Base-by-base conservation (phyloP, 1,140 invertebrate genomes). In the Neuroterus valhalla region DNA sequence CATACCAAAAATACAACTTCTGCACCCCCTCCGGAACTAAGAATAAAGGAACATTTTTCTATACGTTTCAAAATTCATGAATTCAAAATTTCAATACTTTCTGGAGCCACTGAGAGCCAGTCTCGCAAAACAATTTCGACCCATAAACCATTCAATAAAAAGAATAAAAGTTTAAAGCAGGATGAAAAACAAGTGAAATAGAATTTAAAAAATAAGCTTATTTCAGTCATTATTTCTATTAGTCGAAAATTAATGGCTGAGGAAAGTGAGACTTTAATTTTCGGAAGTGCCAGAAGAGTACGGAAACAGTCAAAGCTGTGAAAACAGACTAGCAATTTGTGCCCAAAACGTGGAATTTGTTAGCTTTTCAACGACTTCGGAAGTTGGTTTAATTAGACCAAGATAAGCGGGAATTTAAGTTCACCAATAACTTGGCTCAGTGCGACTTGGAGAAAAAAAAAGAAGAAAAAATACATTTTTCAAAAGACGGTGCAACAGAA, bases 241-340 rank as follows among this genome's bases (percentile, higher is more conserved):
- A 31, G 55, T 31, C 26, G 4, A 62, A 38, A 62, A 26, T 62
- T 55, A 11, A 12, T 62, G 55, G 55, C 0, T 8, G 55, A 62
- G 55, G 26, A 62, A 62, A 62, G 15, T 26, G 55, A 6, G 55
- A n/a, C n/a, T 62, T 62, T 23, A 31, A 62, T 62, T 38, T 62
- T 62, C 31, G 1, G 55, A 26, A 62, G 55, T 62, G 55, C 55
- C 55, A 62, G 55, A 62, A 62, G 55, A 62, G 23, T 62, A 38
- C 26, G 26, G n/a, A 62, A 15, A 62, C 31, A 62, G 12, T 38
- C 4, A n/a, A 62, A 62, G 55, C 55, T 31, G 15, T 31, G 55
- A 62, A 31, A 62, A 38, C 23, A 10, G 19, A 21, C 23, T 23
- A 31, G 23, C 15, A 62, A n/a, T 15, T n/a, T 31, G 55, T 62